Evolutionary conservation across 2,113 vertebrate species (phyloP), one percentile per base, ranked within the genome.

Genomic region (Dendrocopos noguchii): DNA sequence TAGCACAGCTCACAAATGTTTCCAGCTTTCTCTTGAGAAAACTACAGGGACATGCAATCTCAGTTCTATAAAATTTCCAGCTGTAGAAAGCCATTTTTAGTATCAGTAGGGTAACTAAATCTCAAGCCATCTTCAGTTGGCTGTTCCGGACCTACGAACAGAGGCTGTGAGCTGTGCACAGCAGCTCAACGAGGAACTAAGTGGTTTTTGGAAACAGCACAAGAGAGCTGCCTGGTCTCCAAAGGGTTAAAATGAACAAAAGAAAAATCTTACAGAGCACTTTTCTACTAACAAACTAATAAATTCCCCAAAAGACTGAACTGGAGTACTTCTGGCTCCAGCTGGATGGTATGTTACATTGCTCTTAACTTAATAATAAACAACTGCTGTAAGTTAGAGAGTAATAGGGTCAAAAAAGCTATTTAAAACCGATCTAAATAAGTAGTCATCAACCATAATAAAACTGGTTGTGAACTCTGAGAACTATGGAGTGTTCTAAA

Each of bases 281-380:
- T 46, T 85, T 46, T 27, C 70, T 53, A 39, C 31, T 46, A 39
- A 56, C 7, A 67, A n/a, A 55, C 5, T 39, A 55, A 5, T 28
- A 80, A 80, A 81, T 15, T 18, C 4, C 3, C 24, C 28, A 39
- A 36, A 46, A 47, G 27, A 67, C 6, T 36, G 16, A 63, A 21
- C 10, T 57, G 39, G 12, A 65, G 7, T 77, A 56, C 50, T 81
- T 80, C 72, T 65, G 25, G 42, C 65, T 77, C 12, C 8, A 91
- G 90, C 84, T 91, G 80, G 36, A 91, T 79, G 75, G 67, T 88
- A 80, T 29, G 7, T 65, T 82, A 85, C 57, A 88, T 60, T 95
- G 67, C 67, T 93, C 88, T 90, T 78, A 90, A 52, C 87, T 92
- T 82, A 95, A 66, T 87, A 93, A 92, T 33, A 78, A 82, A 87